A percentile compares a stretch with the other conserved stretches of the same genome.
Evolutionary conservation across 1,140 invertebrate genomes (phyloP).

Genomic region (Pseudomyrmex pallidus): DNA sequence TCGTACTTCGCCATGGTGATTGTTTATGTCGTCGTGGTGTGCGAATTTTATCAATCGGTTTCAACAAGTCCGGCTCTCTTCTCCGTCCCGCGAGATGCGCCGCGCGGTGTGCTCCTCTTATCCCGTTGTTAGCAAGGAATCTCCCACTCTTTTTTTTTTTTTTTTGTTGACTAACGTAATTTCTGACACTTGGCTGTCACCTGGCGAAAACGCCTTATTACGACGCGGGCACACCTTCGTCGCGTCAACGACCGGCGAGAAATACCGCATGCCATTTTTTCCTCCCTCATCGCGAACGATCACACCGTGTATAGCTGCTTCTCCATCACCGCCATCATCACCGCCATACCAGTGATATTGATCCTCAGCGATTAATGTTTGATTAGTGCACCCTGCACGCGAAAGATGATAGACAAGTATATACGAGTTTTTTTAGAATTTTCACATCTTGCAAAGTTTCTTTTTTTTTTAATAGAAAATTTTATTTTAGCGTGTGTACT

Average conservation of each 20-base stretch:
- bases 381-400: no score
- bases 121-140: constrained; percentile 5
- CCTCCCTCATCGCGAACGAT: neutral
- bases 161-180: neutral
- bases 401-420: no score
- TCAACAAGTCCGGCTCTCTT: neutral
- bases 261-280: constrained; percentile 16
- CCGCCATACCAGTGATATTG: constrained; percentile 43
- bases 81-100: neutral
- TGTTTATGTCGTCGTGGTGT: constrained; percentile 45
- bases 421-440: no score
- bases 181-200: neutral
- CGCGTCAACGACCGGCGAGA: constrained; percentile 23
- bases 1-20: constrained; percentile 84
- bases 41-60: neutral
- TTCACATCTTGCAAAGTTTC: no score
- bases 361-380: constrained; percentile 8
- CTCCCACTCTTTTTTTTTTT: neutral
- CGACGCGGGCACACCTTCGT: neutral
- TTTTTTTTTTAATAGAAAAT: no score
- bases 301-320: constrained; percentile 53
- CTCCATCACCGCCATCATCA: constrained; percentile 60
- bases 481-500: no score
- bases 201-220: neutral
- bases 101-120: no score